Evolutionary conservation across 1,140 invertebrate species (phyloP), one percentile per base, ranked within the genome.

Genomic region (Lasaia peninsularis): DNA sequence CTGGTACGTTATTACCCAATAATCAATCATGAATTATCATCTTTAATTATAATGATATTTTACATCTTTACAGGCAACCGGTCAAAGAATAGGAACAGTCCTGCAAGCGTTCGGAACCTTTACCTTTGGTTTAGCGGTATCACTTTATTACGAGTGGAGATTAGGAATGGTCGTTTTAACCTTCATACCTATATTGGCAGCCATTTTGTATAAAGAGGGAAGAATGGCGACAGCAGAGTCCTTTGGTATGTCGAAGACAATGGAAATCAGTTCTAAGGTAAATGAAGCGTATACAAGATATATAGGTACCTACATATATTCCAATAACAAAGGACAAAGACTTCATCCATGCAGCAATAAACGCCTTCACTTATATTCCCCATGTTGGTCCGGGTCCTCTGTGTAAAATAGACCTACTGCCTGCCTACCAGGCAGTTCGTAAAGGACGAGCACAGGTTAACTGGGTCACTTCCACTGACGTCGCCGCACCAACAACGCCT

Each of bases 91-190:
- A 18, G 94, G 94, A 1, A 92, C 92, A 14, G 84, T 95, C 8
- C 69, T 95, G 1, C 93, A 95, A 75, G 92, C 93, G 4, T 49
- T 93, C 4, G 90, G 93, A 1, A 95, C 94, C 0, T 78, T 96
- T 0, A 62, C 80, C 0, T 88, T 92, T 33, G 91, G 92, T n/a
- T 73, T 95, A 5, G 78, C 75, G 1, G 78, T 96, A 2, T 91
- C 94, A 1, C 88, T 96, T 56, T 91, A 91, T 56, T 95, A 91
- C 70, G 92, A 95, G 69, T 95, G 94, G 94, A 91, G 94, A 66
- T 83, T 96, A 14, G 93, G 94, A 3, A 72, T 95, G 6, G 90
- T 95, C 1, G 91, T 93, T 0, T 71, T 94, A 20, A 86, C 91
- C 1, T 95, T 95, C 57, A 90, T 94, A 2, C 94, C 95, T 1